Conservation (phyloP, 2,888 invertebrate genomes). For the Chrysodeixis includens region DNA sequence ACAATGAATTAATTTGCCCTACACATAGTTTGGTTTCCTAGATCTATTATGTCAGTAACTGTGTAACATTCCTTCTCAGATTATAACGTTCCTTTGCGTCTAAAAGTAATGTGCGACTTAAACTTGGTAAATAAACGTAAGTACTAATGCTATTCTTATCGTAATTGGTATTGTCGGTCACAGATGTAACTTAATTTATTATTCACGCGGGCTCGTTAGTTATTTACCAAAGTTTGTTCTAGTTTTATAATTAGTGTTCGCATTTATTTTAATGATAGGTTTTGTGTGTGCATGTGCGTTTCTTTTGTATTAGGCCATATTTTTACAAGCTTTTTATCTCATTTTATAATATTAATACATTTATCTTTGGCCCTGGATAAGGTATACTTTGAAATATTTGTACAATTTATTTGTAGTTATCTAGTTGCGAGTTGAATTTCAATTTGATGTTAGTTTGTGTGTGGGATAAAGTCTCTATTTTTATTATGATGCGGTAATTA, state of each 20-base stretch:
- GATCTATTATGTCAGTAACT: conserved; percentile 49
- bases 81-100: conserved; percentile 10
- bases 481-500: conserved; percentile 65
- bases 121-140: conserved; percentile 53
- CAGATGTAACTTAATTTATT: conserved; percentile 19
- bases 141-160: conserved; percentile 14
- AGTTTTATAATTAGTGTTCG: conserved; percentile 48
- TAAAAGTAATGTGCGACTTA: conserved; percentile 12
- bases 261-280: conserved; percentile 58
- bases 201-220: conserved; percentile 39
- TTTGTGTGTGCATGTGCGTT: conserved; percentile 50
- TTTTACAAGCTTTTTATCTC: conserved; percentile 37
- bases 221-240: conserved; percentile 61
- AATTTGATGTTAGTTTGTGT: conserved; percentile 63
- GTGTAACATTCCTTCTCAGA: conserved; percentile 33
- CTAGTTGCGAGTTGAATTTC: conserved; percentile 56
- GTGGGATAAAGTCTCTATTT: conserved; percentile 73
- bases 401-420: conserved; percentile 58
- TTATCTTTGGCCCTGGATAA: conserved; percentile 37
- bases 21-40: conserved; percentile 3
- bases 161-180: conserved; percentile 14
- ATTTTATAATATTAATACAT: conserved; percentile 41
- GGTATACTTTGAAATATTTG: conserved; percentile 54
- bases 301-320: conserved; percentile 52
- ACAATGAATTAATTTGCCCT: neutral